Conservation (phyloP, 2,888 invertebrate species). For the Vannuccia rotundouncinata region DNA sequence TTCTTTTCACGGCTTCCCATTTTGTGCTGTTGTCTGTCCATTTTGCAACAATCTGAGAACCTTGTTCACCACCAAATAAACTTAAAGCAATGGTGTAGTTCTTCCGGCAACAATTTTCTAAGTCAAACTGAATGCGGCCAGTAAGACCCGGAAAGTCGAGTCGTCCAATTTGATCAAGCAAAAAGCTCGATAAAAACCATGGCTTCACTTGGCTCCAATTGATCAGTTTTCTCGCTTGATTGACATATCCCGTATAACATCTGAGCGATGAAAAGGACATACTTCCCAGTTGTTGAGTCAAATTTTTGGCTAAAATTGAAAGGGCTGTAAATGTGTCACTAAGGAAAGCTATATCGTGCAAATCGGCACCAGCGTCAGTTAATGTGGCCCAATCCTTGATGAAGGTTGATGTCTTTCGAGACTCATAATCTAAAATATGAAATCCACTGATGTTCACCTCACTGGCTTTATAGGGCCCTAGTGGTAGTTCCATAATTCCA, state of each 20-base stretch:
- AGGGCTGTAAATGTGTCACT: neutral
- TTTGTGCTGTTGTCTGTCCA: neutral
- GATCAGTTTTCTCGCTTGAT: neutral
- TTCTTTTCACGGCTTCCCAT: neutral
- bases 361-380: neutral
- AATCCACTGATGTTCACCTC: constrained; percentile 40
- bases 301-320: neutral
- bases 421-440: constrained; percentile 13
- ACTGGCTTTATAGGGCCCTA: constrained; percentile 36
- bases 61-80: constrained; percentile 23
- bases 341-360: neutral
- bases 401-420: neutral
- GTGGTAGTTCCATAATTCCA: constrained; percentile 36
- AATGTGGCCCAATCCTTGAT: neutral
- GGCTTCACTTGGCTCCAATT: neutral
- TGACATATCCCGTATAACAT: neutral
- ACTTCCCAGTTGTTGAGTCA: no score
- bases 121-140: neutral
- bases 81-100: neutral
- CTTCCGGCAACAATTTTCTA: constrained; percentile 3
- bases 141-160: constrained; percentile 18
- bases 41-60: neutral
- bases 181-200: neutral
- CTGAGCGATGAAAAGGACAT: neutral
- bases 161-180: constrained; percentile 13